These are phyloP conservation scores for Petrocephalus zakoni DNA, from an alignment of 2,113 vertebrate genomes.

Conservation along the genomic window DNA sequence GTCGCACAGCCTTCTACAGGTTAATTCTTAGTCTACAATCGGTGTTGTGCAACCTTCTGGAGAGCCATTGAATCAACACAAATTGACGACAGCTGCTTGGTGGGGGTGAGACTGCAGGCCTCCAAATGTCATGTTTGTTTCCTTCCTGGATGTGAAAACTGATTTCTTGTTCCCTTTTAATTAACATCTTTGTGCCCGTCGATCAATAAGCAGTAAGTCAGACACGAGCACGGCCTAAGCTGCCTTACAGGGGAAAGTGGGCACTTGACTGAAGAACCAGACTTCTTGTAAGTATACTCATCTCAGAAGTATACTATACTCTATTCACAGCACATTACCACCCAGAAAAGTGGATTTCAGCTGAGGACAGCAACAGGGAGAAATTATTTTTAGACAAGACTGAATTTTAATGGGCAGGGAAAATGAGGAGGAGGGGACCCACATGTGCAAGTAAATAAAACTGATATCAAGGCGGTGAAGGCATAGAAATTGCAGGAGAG, in stretches of 20 bases:
- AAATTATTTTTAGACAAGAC: conserved; percentile 58
- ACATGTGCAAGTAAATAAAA: conserved; percentile 49
- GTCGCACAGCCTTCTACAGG: not conserved
- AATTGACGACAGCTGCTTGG: not conserved
- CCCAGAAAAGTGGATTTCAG: conserved; percentile 8
- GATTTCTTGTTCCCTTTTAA: not conserved
- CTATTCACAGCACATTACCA: not conserved
- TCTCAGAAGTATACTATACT: not conserved
- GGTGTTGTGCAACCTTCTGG: not conserved
- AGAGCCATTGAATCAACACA: not conserved
- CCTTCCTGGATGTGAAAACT: not conserved
- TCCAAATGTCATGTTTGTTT: not conserved
- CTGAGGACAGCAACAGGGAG: conserved; percentile 25
- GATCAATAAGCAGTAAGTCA: not conserved
- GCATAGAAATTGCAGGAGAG: conserved; percentile 38
- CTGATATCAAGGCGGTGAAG: conserved; percentile 34
- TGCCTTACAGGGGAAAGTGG: not conserved
- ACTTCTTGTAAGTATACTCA: not conserved
- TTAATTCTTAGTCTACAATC: not conserved
- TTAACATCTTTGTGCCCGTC: not conserved
- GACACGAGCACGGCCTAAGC: not conserved
- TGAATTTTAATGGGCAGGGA: conserved; percentile 52
- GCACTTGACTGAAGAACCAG: not conserved
- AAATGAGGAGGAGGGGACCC: conserved; percentile 39
- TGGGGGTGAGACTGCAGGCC: not conserved